Evolutionary conservation across 1,140 invertebrate genomes (phyloP), one percentile per base, ranked within the genome.

Genomic region (Bombus vancouverensis): DNA sequence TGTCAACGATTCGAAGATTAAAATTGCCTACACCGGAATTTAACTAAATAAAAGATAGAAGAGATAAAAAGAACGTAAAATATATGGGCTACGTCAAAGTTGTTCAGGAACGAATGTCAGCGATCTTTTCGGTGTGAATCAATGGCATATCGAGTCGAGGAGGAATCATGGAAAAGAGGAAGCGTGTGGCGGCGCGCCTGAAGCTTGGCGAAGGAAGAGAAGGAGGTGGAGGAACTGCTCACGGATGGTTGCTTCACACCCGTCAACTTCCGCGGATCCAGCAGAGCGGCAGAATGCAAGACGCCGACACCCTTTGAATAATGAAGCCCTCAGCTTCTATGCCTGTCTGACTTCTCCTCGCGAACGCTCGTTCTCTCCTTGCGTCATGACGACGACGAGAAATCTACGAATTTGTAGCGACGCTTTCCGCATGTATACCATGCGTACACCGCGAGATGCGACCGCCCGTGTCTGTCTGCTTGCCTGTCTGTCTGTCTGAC

Each of bases 301-400:
- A 94, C 89, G 93, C 91, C 88, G 92, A 94, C 93, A 94, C 92
- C 92, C 93, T 94, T 93, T 94, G 94, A 94, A 94, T 94, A 94
- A 94, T 94, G 94, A 95, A 94, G 92, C 91, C 82, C 91, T 90
- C 86, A 84, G 87, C 89, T 91, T 91, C 84, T 91, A 89, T 88
- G 89, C 89, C 86, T 90, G 90, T 92, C 90, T 92, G 90, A 91
- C 92, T 92, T 91, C 89, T 86, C 87, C 84, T 88, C 62, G 76
- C 71, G 89, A 90, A 83, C 65, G 83, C 66, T 88, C 88, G 65
- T 85, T 90, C 88, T 87, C 88, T 72, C 42, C 59, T 85, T 47
- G 25, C 70, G 59, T 34, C 57, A 66, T n/a, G 28, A 62, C 59
- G 59, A 8, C 73, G 28, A 65, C 32, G 79, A 90, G 83, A 86